A percentile compares a stretch with the other conserved stretches of the same genome.
phyloP scores from a whole-genome alignment of 2,888 invertebrate genomes.

The Clivina fossor region DNA sequence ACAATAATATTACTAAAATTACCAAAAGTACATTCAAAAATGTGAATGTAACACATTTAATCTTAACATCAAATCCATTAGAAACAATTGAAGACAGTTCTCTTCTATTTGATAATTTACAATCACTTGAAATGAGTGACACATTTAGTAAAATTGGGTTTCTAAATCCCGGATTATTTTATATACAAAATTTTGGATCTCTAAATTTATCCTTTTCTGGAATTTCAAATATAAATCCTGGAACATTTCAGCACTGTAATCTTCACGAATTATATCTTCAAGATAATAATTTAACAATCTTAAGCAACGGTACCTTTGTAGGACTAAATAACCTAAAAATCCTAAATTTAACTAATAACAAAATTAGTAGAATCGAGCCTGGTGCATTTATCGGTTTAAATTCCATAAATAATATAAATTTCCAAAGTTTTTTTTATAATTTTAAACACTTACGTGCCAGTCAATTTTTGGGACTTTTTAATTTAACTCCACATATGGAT shows the following conservation, averaged over 20 bases:
- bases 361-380: background rate
- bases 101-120: slow-evolving; percentile 2
- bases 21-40: slow-evolving; percentile 9
- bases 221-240: background rate
- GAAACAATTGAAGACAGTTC: slow-evolving; percentile 5
- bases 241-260: slow-evolving; percentile 8
- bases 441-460: slow-evolving; percentile 1
- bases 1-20: slow-evolving; percentile 20
- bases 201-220: slow-evolving; percentile 1
- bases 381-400: slow-evolving; percentile 10
- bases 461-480: slow-evolving; percentile 19
- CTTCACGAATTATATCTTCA: slow-evolving; percentile 4
- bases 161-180: background rate
- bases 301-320: slow-evolving; percentile 5
- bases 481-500: slow-evolving; percentile 14
- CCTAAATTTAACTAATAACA: slow-evolving; percentile 15
- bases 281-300: slow-evolving; percentile 10
- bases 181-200: background rate
- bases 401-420: slow-evolving; percentile 8
- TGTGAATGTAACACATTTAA: slow-evolving; percentile 8
- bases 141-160: slow-evolving; percentile 4
- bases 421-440: slow-evolving; percentile 13
- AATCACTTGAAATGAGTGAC: slow-evolving; percentile 6
- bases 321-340: slow-evolving; percentile 2
- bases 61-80: slow-evolving; percentile 20